phyloP scores from a whole-genome alignment of 2,888 invertebrate species.

The Apantesis nais region DNA sequence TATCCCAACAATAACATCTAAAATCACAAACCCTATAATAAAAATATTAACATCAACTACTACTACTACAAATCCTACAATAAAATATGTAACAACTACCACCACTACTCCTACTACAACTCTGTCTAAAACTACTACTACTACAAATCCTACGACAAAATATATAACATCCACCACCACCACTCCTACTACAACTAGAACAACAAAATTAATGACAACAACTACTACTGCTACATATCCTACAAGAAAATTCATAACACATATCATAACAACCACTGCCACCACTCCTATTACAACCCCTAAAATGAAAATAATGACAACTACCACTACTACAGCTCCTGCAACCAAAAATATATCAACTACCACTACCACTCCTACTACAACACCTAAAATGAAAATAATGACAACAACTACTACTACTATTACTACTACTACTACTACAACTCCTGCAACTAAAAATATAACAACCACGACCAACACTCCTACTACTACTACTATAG shows the following conservation, averaged over 20 bases:
- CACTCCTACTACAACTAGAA: neutral
- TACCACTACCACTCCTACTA: constrained; percentile 6
- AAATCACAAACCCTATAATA: neutral
- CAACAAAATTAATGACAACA: too few species aligned
- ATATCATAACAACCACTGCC: neutral
- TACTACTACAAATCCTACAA: neutral
- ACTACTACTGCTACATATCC: neutral
- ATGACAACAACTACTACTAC: constrained; percentile 2
- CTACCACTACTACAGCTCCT: neutral
- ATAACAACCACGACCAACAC: neutral
- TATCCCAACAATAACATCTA: neutral
- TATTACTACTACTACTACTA: neutral
- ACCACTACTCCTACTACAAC: too few species aligned
- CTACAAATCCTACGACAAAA: neutral
- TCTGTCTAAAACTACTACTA: neutral
- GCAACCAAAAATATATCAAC: too few species aligned
- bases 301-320: neutral
- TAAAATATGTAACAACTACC: too few species aligned
- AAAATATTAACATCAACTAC: neutral
- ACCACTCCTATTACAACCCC: too few species aligned
- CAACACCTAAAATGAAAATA: constrained; percentile 1
- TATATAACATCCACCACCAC: too few species aligned
- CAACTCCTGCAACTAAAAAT: neutral
- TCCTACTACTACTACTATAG: neutral
- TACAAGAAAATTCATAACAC: neutral